A percentile compares a stretch with the other conserved stretches of the same genome.
Evolutionary conservation across 2,113 vertebrate species (phyloP).

Genomic region (Colistium nudipinnis): DNA sequence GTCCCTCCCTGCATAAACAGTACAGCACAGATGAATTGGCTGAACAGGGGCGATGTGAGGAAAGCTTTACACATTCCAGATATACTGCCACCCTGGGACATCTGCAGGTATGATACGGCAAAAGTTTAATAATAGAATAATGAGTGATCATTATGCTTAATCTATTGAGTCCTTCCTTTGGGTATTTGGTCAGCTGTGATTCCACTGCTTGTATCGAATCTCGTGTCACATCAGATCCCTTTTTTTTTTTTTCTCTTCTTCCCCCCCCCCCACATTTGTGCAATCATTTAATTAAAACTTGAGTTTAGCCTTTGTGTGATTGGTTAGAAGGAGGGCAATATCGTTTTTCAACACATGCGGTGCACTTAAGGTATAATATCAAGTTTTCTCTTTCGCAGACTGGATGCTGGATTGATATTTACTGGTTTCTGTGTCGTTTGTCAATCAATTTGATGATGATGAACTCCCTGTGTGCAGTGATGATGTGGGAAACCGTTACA

Average conservation of each 20-base stretch:
- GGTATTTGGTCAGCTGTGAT: background rate
- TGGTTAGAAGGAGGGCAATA: background rate
- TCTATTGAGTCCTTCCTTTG: background rate
- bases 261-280: background rate
- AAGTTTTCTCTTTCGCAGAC: background rate
- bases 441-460: background rate
- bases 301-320: background rate
- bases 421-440: background rate
- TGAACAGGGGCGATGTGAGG: constrained; percentile 80
- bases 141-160: background rate
- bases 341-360: background rate
- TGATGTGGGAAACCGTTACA: constrained; percentile 64
- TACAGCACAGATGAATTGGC: constrained; percentile 79
- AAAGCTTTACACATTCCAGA: constrained; percentile 82
- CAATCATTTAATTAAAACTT: background rate
- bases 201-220: background rate
- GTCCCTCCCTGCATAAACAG: constrained; percentile 82
- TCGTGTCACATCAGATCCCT: background rate
- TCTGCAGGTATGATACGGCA: constrained; percentile 75
- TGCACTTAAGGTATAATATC: too few species aligned
- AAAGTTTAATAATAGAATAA: too few species aligned
- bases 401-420: background rate
- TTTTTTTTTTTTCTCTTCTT: too few species aligned
- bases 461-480: constrained; percentile 60
- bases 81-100: constrained; percentile 76